Base-by-base conservation (phyloP, 2,113 vertebrate genomes). In the Takifugu flavidus region DNA sequence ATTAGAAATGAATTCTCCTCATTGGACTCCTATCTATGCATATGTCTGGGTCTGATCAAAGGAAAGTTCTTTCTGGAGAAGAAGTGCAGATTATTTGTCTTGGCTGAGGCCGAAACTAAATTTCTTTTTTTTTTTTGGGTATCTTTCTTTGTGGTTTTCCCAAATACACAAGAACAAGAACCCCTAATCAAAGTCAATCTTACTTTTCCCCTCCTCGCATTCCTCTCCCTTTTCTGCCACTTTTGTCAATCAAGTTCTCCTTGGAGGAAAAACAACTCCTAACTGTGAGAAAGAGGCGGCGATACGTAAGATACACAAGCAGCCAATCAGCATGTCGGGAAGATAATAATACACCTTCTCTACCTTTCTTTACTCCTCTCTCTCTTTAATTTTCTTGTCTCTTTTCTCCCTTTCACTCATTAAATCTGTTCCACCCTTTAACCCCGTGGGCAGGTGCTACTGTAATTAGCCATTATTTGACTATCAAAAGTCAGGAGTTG, bases 381-480 rank as follows among this genome's bases (percentile, higher is more conserved):
- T 64, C 65, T 55, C 65, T 71, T 73, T 82, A 49, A 75, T 72
- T 83, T 84, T 80, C 77, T 78, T 68, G 74, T 79, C 72, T 65
- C 56, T 66, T 53, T 65, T 43, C 56, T 61, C 57, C 43, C 59
- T 71, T 71, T 65, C 78, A 67, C 90, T 92, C 92, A 92, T 94
- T 93, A 93, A 93, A 92, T 93, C 88, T 89, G 90, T 93, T 92
- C 93, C 87, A 80, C 90, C 93, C 91, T 92, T 90, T 90, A 92
- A 93, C 93, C 93, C 88, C 85, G 92, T 91, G 93, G 95, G 96
- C 96, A 98, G 95, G 96, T 98, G 95, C 94, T 93, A 95, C 94
- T 94, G 94, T 98, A 98, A 98, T 98, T 98, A 98, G 94, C 95
- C 95, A 95, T 98, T 98, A 96, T 98, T 98, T 96, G 95, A 96